Percentiles rank a stretch among this genome's conserved stretches.
phyloP scores from a whole-genome alignment of 1,140 invertebrate species.

The Sycophila sp. region DNA sequence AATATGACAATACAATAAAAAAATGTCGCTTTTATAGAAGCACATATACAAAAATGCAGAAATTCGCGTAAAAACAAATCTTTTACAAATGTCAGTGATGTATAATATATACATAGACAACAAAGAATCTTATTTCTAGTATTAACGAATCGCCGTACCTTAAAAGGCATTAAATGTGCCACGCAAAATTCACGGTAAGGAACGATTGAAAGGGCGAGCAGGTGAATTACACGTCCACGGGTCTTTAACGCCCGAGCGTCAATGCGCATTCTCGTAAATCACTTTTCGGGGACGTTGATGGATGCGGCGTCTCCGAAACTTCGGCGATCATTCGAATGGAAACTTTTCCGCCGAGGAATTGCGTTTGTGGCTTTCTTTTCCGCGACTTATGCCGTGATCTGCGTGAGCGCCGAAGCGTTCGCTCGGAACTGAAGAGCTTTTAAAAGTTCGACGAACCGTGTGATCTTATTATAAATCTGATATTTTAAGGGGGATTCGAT shows the following conservation, averaged over 20 bases:
- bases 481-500: constrained; percentile 24
- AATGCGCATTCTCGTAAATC: constrained; percentile 28
- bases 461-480: constrained; percentile 58
- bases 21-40: neutral
- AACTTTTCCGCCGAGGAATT: constrained; percentile 25
- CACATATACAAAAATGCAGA: neutral
- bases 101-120: no score
- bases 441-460: constrained; percentile 56
- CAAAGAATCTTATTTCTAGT: neutral
- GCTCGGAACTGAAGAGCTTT: constrained; percentile 42
- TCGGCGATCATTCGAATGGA: constrained; percentile 7
- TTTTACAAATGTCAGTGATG: no score
- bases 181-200: neutral
- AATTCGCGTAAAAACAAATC: neutral
- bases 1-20: neutral
- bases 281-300: constrained; percentile 42
- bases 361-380: constrained; percentile 16
- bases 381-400: constrained; percentile 17
- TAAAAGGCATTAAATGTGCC: neutral
- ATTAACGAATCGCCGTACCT: constrained; percentile 6
- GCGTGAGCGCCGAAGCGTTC: constrained; percentile 23
- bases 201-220: neutral
- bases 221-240: neutral
- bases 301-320: constrained; percentile 38
- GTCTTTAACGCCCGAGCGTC: neutral